Evolutionary conservation across 1,140 invertebrate genomes (phyloP).

Genomic region (Ceratosolen fusciceps): DNA sequence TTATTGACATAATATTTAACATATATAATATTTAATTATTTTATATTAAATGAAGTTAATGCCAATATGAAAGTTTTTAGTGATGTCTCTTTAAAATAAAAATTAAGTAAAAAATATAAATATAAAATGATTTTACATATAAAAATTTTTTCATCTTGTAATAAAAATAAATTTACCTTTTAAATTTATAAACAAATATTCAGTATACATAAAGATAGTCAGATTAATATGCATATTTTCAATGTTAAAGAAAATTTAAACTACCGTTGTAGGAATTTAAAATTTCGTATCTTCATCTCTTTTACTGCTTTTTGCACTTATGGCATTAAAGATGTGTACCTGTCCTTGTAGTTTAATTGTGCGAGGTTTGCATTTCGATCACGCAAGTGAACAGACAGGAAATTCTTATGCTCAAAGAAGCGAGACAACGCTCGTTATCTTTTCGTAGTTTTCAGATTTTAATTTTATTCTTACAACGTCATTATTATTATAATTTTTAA

Average conservation of each 20-base stretch:
- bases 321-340: neutral
- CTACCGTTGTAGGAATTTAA: neutral
- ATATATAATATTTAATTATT: too few species aligned
- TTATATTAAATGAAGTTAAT: too few species aligned
- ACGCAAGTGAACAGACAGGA: neutral
- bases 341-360: constrained; percentile 14
- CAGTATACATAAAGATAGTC: neutral
- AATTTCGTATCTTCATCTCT: neutral
- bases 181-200: neutral
- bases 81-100: too few species aligned
- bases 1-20: too few species aligned
- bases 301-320: neutral
- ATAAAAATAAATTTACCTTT: too few species aligned
- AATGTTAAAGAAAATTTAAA: neutral
- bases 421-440: neutral
- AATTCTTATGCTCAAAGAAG: constrained; percentile 20
- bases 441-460: neutral
- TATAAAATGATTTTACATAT: too few species aligned
- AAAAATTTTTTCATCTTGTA: too few species aligned
- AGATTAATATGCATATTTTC: neutral
- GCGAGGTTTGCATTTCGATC: neutral
- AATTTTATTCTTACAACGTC: neutral
- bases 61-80: too few species aligned
- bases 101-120: too few species aligned
- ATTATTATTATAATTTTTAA: too few species aligned